Evolutionary conservation across 2,888 invertebrate species (phyloP).

Genomic region (Trissoscelio sp.): DNA sequence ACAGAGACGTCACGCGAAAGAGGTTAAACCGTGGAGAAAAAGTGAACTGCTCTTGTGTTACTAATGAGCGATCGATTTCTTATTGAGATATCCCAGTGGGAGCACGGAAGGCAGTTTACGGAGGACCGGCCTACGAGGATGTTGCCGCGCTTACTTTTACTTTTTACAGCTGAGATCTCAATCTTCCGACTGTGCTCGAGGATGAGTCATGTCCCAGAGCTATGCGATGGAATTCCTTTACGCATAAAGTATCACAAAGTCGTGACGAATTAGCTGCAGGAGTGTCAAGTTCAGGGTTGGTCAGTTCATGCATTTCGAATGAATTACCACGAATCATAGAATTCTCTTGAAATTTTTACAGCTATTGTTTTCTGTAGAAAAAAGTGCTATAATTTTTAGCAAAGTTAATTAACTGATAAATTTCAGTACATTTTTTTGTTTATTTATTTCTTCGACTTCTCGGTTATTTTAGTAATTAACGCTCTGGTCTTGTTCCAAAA

Average conservation of each 20-base stretch:
- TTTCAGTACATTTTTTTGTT: too few relatives aligned
- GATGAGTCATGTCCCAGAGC: slow-evolving; percentile 57
- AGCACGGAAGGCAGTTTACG: slow-evolving; percentile 42
- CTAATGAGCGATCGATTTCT: slow-evolving; percentile 77
- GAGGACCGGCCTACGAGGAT: slow-evolving; percentile 41
- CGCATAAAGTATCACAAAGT: slow-evolving; percentile 21
- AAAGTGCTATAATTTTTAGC: too few relatives aligned
- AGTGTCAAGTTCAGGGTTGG: slow-evolving; percentile 6
- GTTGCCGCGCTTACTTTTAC: slow-evolving; percentile 68
- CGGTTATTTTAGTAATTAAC: too few relatives aligned
- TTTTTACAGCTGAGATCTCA: slow-evolving; percentile 66
- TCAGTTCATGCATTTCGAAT: too few relatives aligned
- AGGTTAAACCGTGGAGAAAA: slow-evolving; percentile 40
- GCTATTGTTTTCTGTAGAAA: too few relatives aligned
- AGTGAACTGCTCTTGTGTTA: slow-evolving; percentile 70
- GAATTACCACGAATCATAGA: too few relatives aligned
- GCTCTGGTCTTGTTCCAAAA: too few relatives aligned
- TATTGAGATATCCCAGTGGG: slow-evolving; percentile 74
- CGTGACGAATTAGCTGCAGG: slow-evolving; percentile 27
- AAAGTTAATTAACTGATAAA: too few relatives aligned
- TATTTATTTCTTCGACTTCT: too few relatives aligned
- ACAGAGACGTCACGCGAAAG: slow-evolving; percentile 43
- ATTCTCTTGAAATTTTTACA: too few relatives aligned
- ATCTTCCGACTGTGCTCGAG: slow-evolving; percentile 43
- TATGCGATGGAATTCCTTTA: slow-evolving; percentile 26